These are phyloP conservation scores for Rachycentron canadum DNA, from an alignment of 2,797 vertebrate species.

Conservation along the genomic window DNA sequence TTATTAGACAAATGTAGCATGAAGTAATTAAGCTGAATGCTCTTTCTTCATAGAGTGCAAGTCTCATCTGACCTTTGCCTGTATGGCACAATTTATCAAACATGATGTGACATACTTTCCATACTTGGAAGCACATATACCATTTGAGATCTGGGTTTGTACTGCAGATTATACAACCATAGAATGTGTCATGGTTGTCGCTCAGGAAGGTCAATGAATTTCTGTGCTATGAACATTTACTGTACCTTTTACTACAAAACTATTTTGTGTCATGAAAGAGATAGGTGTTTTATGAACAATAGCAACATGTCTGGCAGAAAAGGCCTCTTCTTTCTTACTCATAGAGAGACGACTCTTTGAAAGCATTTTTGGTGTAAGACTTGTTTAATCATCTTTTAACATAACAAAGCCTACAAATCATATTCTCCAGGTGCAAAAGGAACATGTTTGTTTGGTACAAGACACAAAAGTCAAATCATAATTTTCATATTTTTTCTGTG, in stretches of 20 bases:
- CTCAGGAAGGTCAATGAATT: constrained; percentile 38
- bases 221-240: constrained; percentile 17
- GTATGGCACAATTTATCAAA: constrained; percentile 48
- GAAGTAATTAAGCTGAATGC: constrained; percentile 65
- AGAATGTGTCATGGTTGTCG: constrained; percentile 10
- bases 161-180: constrained; percentile 3
- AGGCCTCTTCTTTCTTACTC: background rate
- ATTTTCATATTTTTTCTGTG: no score
- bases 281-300: constrained; percentile 1
- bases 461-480: no score
- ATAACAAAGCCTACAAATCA: no score
- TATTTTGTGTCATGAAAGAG: constrained; percentile 2
- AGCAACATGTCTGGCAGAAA: background rate
- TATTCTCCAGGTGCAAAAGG: no score
- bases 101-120: constrained; percentile 46
- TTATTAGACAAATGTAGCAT: constrained; percentile 58
- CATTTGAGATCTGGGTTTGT: constrained; percentile 20
- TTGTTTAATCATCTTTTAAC: background rate
- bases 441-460: no score
- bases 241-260: background rate
- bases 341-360: background rate
- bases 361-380: background rate
- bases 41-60: constrained; percentile 48
- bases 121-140: constrained; percentile 10
- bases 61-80: constrained; percentile 65